Base-by-base conservation (phyloP, 2,797 vertebrate species). In the Acrossocheilus wenchowensis region DNA sequence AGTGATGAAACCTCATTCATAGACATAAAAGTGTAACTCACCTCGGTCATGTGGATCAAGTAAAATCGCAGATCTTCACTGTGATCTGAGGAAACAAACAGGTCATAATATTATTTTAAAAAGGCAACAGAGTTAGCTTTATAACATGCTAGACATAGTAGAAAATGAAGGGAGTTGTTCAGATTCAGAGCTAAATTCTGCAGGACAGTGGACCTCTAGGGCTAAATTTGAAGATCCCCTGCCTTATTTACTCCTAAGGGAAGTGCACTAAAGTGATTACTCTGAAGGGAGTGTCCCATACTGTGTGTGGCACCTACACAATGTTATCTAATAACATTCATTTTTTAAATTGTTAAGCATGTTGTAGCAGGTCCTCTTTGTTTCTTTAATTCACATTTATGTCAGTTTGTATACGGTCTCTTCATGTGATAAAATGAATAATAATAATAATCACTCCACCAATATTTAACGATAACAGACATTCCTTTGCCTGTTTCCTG, bases 1-100 rank as follows among this genome's bases (percentile, higher is more conserved):
- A 34, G 5, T 15, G 26, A 15, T 66, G 12, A 15, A 34, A 66
- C 12, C 30, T 64, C 5, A 30, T 15, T 64, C 26, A 60, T 10
- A 69, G 34, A 69, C 3, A 36, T 36, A 69, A 69, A 39, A 36
- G 17, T 10, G 34, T 30, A 41, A 93, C 97, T 97, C 95, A 98
- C 98, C 97, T 99, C 97, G 0, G 97, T 97, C 89, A 98, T 96
- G 93, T 98, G 98, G 89, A 98, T 97, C 89, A 99, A 92, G 90
- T 97, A 98, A 94, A 99, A 98, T 86, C 96, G 96, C 93, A 97
- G 94, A 89, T 97, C 97, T 85, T 97, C 96, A 0, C 95, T 94
- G 39, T 96, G 96, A 96, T 97, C 95, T 94, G 91, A 57, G 84
- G 92, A 60, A 88, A 89, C 15, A 90, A 23, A 74, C 78, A 87